Evolutionary conservation across 2,797 vertebrate species (phyloP).

Genomic region (Gymnodraco acuticeps): DNA sequence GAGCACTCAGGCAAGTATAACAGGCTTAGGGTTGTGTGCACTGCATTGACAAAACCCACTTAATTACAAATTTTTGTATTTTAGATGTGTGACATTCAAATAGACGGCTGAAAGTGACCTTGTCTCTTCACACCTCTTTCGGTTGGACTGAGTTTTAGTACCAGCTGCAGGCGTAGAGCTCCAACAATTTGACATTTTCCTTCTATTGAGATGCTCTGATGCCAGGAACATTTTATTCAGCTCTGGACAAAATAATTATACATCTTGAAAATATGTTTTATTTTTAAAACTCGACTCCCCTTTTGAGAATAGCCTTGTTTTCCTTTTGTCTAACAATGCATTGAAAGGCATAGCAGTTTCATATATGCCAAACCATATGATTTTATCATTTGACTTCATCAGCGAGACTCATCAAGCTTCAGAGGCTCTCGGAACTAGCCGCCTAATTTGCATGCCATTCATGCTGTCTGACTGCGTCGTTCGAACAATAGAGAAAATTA

Average conservation of each 20-base stretch:
- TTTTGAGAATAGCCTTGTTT: conserved; percentile 23
- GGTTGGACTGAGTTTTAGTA: conserved; percentile 23
- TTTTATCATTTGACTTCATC: conserved; percentile 43
- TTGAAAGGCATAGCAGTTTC: conserved; percentile 27
- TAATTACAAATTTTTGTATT: conserved; percentile 24
- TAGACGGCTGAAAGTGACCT: conserved; percentile 36
- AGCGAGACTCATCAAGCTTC: conserved; percentile 35
- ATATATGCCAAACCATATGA: conserved; percentile 31
- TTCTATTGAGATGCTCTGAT: conserved; percentile 22
- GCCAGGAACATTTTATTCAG: conserved; percentile 15
- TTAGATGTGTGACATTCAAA: conserved; percentile 44
- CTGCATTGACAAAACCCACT: conserved; percentile 30
- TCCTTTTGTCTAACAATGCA: conserved; percentile 32
- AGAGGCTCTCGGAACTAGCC: conserved; percentile 36
- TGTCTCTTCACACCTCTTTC: conserved; percentile 18
- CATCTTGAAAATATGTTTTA: conserved; percentile 2
- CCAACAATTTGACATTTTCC: conserved; percentile 31
- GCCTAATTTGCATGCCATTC: conserved; percentile 45
- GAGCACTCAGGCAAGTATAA: conserved; percentile 36
- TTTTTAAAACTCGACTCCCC: conserved; percentile 1
- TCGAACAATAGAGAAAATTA: conserved; percentile 40
- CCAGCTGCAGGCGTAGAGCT: conserved; percentile 35
- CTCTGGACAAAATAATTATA: conserved; percentile 4
- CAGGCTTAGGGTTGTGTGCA: conserved; percentile 27
- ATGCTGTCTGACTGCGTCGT: conserved; percentile 15